Evolutionary conservation across 2,888 invertebrate genomes (phyloP).

Genomic region (Myopa tessellatipennis): DNA sequence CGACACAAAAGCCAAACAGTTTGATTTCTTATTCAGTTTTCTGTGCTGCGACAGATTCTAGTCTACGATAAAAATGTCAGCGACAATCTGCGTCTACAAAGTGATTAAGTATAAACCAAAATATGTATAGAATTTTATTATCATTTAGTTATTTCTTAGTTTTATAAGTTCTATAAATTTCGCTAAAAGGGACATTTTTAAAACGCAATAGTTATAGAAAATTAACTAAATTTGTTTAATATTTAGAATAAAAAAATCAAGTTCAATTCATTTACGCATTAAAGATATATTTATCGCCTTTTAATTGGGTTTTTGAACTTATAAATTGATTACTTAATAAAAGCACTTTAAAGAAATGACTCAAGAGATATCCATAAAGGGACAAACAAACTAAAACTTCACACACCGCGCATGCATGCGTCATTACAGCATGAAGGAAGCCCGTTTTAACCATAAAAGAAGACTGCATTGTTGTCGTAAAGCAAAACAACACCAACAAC

Average conservation of each 20-base stretch:
- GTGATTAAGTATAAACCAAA: background rate
- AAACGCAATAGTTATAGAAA: background rate
- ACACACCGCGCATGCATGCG: background rate
- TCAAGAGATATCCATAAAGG: background rate
- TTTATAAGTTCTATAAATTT: background rate
- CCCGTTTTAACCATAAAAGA: slow-evolving; percentile 13
- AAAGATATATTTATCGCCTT: no score
- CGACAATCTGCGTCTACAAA: background rate
- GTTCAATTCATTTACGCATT: no score
- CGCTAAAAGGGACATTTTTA: slow-evolving; percentile 3
- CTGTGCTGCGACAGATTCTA: background rate
- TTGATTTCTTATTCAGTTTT: slow-evolving; percentile 8
- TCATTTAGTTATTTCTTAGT: background rate
- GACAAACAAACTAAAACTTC: background rate
- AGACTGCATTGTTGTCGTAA: slow-evolving; percentile 3
- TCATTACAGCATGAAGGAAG: background rate
- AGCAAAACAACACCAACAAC: background rate
- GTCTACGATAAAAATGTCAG: background rate
- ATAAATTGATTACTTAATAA: background rate
- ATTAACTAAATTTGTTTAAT: no score
- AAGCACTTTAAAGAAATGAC: background rate
- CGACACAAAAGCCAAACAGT: background rate
- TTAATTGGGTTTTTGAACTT: background rate
- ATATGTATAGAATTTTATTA: background rate
- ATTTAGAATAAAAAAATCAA: no score